Percentiles rank a stretch among this genome's conserved stretches.
phyloP scores from a whole-genome alignment of 2,797 vertebrate genomes.

The Mormyrus hasselquistii region DNA sequence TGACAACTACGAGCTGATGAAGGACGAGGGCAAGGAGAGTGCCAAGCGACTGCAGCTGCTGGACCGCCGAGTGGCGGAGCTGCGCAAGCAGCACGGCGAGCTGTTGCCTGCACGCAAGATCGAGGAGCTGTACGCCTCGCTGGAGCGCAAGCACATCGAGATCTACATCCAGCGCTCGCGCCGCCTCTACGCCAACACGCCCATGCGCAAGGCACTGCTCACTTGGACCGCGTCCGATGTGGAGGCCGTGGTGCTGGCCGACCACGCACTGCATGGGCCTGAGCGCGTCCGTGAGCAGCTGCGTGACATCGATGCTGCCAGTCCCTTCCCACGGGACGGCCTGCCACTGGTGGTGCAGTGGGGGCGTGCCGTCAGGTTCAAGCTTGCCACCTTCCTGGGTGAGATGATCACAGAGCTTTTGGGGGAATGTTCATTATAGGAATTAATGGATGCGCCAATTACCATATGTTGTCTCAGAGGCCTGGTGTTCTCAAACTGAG shows the following conservation, averaged over 20 bases:
- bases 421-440: not conserved
- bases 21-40: constrained; percentile 95
- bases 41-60: constrained; percentile 87
- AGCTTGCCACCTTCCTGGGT: constrained; percentile 79
- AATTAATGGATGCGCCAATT: not conserved
- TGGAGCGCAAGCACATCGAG: constrained; percentile 97
- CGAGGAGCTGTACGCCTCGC: constrained; percentile 88
- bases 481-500: not conserved
- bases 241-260: constrained; percentile 78
- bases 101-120: constrained; percentile 93
- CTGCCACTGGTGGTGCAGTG: constrained; percentile 85
- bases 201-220: constrained; percentile 90
- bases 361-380: constrained; percentile 87
- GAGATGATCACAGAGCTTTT: constrained; percentile 37
- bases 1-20: constrained; percentile 98
- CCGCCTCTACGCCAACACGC: constrained; percentile 89
- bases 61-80: constrained; percentile 86
- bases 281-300: constrained; percentile 80
- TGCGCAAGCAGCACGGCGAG: constrained; percentile 92
- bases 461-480: not conserved
- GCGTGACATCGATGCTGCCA: constrained; percentile 76
- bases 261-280: constrained; percentile 76
- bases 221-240: constrained; percentile 84
- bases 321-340: constrained; percentile 83
- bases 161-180: constrained; percentile 96